phyloP scores from a whole-genome alignment of 2,888 invertebrate genomes.

The Caenorhabditis sp. region DNA sequence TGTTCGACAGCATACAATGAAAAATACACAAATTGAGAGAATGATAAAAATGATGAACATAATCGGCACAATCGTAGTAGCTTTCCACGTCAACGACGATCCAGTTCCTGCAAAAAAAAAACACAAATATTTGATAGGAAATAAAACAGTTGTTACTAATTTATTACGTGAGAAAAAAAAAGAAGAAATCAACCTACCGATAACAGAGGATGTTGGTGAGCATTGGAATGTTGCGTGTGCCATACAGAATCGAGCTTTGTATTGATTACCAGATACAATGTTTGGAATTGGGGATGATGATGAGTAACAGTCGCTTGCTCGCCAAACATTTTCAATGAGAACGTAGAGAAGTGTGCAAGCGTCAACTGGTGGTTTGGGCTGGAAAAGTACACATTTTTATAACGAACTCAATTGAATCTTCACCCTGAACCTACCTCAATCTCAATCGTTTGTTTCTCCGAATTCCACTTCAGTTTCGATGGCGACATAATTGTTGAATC shows the following conservation, averaged over 20 bases:
- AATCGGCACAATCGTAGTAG: constrained; percentile 31
- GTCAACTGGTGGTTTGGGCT: constrained; percentile 50
- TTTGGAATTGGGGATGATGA: constrained; percentile 35
- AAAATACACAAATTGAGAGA: constrained; percentile 35
- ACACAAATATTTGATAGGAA: background rate
- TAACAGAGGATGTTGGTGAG: constrained; percentile 23
- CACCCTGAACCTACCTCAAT: constrained; percentile 33
- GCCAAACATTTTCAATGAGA: constrained; percentile 42
- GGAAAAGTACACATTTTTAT: background rate
- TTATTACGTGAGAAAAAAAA: background rate
- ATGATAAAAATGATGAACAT: constrained; percentile 33
- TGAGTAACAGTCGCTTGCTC: constrained; percentile 48
- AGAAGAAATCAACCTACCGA: constrained; percentile 20
- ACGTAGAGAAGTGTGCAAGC: constrained; percentile 51
- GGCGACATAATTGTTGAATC: constrained; percentile 43
- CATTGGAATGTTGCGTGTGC: constrained; percentile 31
- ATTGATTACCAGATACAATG: constrained; percentile 37
- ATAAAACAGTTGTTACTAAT: background rate
- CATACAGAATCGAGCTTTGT: constrained; percentile 50
- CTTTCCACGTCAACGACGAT: constrained; percentile 10
- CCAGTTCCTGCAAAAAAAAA: constrained; percentile 24
- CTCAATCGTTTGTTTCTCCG: constrained; percentile 31
- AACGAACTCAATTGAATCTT: background rate
- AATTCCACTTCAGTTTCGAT: constrained; percentile 27
- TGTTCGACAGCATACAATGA: constrained; percentile 47